These are phyloP conservation scores for Ashinkailepas kermadecensis DNA, from an alignment of 2,888 invertebrate species.

Conservation along the genomic window DNA sequence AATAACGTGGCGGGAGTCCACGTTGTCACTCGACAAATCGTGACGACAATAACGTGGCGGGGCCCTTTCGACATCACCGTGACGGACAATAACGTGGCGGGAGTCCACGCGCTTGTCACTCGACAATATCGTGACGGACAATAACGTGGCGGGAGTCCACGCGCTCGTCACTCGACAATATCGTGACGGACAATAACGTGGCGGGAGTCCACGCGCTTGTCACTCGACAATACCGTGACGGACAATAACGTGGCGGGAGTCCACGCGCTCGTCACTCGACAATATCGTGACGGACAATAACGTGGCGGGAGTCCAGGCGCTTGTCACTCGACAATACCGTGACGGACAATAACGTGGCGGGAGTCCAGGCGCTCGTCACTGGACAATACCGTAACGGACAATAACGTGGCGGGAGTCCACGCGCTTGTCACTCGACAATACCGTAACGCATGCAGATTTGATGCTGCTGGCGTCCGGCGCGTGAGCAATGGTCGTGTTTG, in stretches of 20 bases:
- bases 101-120: not conserved
- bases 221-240: not conserved
- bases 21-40: not conserved
- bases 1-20: not conserved
- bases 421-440: not conserved
- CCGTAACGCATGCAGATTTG: not conserved
- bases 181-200: not conserved
- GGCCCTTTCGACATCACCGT: no score
- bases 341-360: not conserved
- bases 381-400: not conserved
- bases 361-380: not conserved
- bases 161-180: not conserved
- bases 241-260: not conserved
- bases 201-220: not conserved
- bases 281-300: not conserved
- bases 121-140: not conserved
- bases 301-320: not conserved
- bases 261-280: not conserved
- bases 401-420: not conserved
- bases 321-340: not conserved
- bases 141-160: not conserved
- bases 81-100: not conserved
- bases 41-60: not conserved
- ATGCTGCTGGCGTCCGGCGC: not conserved
- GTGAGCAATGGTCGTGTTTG: slow-evolving; percentile 9